A percentile compares a stretch with the other conserved stretches of the same genome.
Evolutionary conservation across 2,797 vertebrate genomes (phyloP).

Genomic region (Neosilurus mollespiculum): DNA sequence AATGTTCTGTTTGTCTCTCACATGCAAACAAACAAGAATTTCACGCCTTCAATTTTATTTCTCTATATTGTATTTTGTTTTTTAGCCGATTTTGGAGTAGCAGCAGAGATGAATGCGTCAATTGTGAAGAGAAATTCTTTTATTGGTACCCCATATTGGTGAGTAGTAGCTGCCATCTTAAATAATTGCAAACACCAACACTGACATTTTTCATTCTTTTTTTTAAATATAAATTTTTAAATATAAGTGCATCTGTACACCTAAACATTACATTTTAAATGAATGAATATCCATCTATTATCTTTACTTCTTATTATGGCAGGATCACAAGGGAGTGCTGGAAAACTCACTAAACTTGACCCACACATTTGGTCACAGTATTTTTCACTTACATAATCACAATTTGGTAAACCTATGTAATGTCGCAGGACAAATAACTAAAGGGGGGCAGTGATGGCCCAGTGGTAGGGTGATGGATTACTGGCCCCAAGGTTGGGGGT

Average conservation of each 20-base stretch:
- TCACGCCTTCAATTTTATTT: constrained; percentile 29
- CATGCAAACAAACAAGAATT: constrained; percentile 4
- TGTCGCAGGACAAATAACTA: too few relatives aligned
- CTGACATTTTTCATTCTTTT: neutral
- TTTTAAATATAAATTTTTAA: neutral
- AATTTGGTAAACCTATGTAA: too few relatives aligned
- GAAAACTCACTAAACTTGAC: too few relatives aligned
- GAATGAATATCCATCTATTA: neutral
- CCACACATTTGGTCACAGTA: too few relatives aligned
- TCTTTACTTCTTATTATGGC: too few relatives aligned
- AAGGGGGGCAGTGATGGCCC: too few relatives aligned
- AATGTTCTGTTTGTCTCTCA: constrained; percentile 31
- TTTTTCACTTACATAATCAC: too few relatives aligned
- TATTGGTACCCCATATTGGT: constrained; percentile 91
- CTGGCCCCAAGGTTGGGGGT: too few relatives aligned
- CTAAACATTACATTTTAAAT: neutral
- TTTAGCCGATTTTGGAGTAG: constrained; percentile 88
- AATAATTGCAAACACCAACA: neutral
- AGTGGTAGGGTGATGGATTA: too few relatives aligned
- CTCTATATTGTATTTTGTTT: constrained; percentile 39
- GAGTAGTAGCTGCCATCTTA: constrained; percentile 45
- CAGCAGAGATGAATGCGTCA: constrained; percentile 85
- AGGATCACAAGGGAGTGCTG: too few relatives aligned
- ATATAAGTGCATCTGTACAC: neutral
- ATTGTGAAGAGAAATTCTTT: constrained; percentile 89